Percentiles rank a stretch among this genome's conserved stretches.
phyloP scores from a whole-genome alignment of 1,140 invertebrate species.

The Drosophila serrata region DNA sequence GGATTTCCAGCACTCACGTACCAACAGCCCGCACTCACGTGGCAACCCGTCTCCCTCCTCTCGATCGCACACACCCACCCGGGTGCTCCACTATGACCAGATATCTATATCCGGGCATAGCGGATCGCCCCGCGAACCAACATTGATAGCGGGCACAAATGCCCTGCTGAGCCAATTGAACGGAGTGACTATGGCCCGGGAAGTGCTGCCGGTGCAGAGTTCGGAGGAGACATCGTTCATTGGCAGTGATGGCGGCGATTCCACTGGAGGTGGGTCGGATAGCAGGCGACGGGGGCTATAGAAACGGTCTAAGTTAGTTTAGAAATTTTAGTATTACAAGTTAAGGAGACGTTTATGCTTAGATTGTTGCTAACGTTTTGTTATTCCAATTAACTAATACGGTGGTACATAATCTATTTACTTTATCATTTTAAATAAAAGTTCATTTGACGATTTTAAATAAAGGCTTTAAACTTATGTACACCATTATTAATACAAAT shows the following conservation, averaged over 20 bases:
- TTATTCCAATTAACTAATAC: constrained; percentile 58
- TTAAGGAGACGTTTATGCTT: constrained; percentile 33
- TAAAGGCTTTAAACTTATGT: neutral
- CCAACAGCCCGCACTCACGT: constrained; percentile 78
- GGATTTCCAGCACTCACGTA: constrained; percentile 87
- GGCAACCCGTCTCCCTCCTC: constrained; percentile 68
- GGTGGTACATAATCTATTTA: constrained; percentile 31
- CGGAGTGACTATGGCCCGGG: constrained; percentile 58
- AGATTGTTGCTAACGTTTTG: constrained; percentile 66
- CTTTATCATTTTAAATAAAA: constrained; percentile 53
- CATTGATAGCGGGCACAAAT: constrained; percentile 46
- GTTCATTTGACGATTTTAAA: constrained; percentile 66
- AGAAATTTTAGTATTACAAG: constrained; percentile 46
- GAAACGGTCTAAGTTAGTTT: constrained; percentile 88
- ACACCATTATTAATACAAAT: constrained; percentile 2
- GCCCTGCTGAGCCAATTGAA: constrained; percentile 63
- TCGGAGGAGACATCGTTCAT: constrained; percentile 92
- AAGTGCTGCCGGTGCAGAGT: constrained; percentile 71
- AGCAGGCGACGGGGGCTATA: constrained; percentile 86
- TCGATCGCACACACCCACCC: constrained; percentile 77
- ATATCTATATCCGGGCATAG: constrained; percentile 85
- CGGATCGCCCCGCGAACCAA: constrained; percentile 72
- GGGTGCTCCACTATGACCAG: constrained; percentile 85
- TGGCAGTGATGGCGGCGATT: constrained; percentile 84
- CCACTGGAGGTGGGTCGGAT: constrained; percentile 15